A percentile compares a stretch with the other conserved stretches of the same genome.
Conservation (phyloP, 2,888 invertebrate species). For the Anagyrus pseudococci region DNA sequence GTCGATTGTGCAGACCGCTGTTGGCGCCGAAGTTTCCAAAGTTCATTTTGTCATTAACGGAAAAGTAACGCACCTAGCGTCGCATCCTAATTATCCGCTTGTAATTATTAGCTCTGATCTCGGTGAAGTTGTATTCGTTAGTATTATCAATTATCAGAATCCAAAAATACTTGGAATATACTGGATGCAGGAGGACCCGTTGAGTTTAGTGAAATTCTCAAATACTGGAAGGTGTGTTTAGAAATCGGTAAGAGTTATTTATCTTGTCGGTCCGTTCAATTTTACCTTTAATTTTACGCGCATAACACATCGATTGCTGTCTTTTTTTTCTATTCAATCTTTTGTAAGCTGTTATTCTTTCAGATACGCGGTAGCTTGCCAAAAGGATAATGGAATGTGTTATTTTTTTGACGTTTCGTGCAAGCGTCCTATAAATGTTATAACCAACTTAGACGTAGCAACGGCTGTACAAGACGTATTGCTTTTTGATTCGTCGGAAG, state of each 20-base stretch:
- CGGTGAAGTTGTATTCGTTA: slow-evolving; percentile 50
- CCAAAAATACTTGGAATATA: slow-evolving; percentile 44
- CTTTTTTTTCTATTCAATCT: too few species aligned
- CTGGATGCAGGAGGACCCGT: slow-evolving; percentile 43
- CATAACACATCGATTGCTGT: too few species aligned
- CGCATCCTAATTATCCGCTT: slow-evolving; percentile 52
- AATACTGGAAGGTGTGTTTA: slow-evolving; percentile 45
- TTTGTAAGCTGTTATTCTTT: too few species aligned
- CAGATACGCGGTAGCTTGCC: slow-evolving; percentile 45
- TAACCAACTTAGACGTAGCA: slow-evolving; percentile 38
- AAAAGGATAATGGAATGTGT: slow-evolving; percentile 47
- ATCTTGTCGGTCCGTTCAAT: not conserved
- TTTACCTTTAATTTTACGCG: not conserved
- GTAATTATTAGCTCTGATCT: slow-evolving; percentile 42
- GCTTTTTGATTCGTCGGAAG: slow-evolving; percentile 42
- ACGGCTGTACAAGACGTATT: slow-evolving; percentile 46
- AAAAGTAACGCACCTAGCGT: slow-evolving; percentile 41
- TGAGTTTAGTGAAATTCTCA: slow-evolving; percentile 54
- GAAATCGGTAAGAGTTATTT: slow-evolving; percentile 29
- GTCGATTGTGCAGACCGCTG: slow-evolving; percentile 44
- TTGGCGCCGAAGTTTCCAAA: slow-evolving; percentile 43
- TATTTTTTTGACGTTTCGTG: slow-evolving; percentile 45
- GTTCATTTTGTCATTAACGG: slow-evolving; percentile 43
- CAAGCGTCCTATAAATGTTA: slow-evolving; percentile 39
- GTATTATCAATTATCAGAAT: slow-evolving; percentile 40